Conservation (phyloP, 92 coral and sea anemone species). For the Zoanthus gigantus region DNA sequence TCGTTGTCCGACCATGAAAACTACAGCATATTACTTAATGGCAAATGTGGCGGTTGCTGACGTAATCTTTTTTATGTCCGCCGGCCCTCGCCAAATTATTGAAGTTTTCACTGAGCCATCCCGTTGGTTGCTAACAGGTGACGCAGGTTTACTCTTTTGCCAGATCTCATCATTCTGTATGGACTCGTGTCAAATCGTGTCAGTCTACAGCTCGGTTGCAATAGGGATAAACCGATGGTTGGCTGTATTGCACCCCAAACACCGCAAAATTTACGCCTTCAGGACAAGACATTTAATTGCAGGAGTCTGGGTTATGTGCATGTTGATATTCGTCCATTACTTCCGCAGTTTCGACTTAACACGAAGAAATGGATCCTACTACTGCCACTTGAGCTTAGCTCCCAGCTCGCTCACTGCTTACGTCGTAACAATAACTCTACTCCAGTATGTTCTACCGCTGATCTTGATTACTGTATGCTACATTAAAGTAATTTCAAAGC, state of each 20-base stretch:
- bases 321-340: constrained; percentile 22
- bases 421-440: constrained; percentile 12
- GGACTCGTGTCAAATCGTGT: constrained; percentile 23
- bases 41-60: constrained; percentile 28
- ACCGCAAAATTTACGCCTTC: not conserved
- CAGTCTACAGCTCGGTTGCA: constrained; percentile 20
- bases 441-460: constrained; percentile 31
- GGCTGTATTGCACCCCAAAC: not conserved
- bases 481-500: not conserved
- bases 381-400: not conserved
- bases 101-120: constrained; percentile 35
- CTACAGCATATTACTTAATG: constrained; percentile 13
- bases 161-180: constrained; percentile 9
- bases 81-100: constrained; percentile 32
- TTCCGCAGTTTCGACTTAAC: constrained; percentile 10
- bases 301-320: constrained; percentile 1
- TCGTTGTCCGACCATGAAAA: constrained; percentile 3
- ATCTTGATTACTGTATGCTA: constrained; percentile 13
- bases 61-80: constrained; percentile 5
- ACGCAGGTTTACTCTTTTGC: not conserved
- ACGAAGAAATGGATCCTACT: not conserved
- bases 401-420: not conserved
- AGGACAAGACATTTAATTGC: constrained; percentile 1
- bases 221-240: constrained; percentile 21
- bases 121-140: constrained; percentile 2